Conservation (phyloP, 2,113 vertebrate species). For the Brachypteracias leptosomus region DNA sequence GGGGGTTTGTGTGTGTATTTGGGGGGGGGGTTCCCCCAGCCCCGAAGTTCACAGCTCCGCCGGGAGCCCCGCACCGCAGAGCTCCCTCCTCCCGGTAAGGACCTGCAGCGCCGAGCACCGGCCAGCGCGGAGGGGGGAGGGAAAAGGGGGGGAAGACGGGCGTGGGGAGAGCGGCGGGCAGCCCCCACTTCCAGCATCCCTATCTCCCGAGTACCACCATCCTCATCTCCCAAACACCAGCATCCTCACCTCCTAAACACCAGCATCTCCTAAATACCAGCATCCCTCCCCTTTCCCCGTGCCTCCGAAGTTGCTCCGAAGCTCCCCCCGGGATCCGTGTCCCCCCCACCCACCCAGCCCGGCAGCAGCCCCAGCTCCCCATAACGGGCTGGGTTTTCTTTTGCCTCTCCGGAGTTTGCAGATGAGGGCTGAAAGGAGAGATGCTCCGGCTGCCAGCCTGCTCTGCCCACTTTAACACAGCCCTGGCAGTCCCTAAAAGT, state of each 20-base stretch:
- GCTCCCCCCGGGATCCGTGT: not conserved
- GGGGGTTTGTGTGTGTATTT: not conserved
- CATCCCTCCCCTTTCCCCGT: too few relatives aligned
- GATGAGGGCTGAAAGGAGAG: not conserved
- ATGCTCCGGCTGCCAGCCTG: not conserved
- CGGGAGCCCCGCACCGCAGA: conserved; percentile 28
- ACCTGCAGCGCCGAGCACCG: not conserved
- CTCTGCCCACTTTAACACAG: not conserved
- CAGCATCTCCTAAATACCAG: too few relatives aligned
- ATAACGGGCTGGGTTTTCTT: not conserved
- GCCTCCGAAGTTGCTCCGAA: not conserved
- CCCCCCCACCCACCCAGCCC: not conserved
- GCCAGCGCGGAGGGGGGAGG: not conserved
- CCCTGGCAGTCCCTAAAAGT: not conserved
- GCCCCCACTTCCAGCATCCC: too few relatives aligned
- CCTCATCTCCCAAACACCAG: not conserved
- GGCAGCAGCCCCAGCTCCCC: not conserved
- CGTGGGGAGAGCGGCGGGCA: not conserved
- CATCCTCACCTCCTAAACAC: too few relatives aligned
- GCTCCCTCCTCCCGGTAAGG: conserved; percentile 31
- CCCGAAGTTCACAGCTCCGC: conserved; percentile 19
- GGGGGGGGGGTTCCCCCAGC: not conserved
- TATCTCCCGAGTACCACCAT: not conserved
- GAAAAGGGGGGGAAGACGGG: too few relatives aligned
- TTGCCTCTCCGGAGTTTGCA: not conserved